Conservation (phyloP, 2,888 invertebrate genomes). For the Coelopa pilipes region DNA sequence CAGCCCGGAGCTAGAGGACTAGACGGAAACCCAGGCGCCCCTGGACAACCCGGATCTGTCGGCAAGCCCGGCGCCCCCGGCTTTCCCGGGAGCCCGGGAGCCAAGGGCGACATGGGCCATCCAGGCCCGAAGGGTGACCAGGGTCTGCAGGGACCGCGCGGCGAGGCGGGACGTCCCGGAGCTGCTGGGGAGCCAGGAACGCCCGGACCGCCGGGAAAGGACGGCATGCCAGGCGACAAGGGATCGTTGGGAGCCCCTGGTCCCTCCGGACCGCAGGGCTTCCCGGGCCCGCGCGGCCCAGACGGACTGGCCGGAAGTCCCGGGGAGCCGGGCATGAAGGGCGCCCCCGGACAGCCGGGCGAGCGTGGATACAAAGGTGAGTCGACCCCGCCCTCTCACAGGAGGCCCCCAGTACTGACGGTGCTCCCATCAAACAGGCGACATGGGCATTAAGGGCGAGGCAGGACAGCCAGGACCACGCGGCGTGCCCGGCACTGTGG, state of each 20-base stretch:
- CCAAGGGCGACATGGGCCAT: constrained; percentile 82
- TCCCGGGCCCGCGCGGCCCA: constrained; percentile 82
- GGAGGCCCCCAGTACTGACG: background rate
- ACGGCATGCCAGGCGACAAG: constrained; percentile 84
- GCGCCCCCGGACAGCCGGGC: constrained; percentile 79
- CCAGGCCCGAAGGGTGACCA: constrained; percentile 83
- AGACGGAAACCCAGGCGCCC: constrained; percentile 82
- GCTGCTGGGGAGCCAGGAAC: constrained; percentile 81
- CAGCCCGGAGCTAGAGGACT: constrained; percentile 81
- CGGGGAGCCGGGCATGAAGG: constrained; percentile 80
- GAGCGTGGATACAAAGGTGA: constrained; percentile 80
- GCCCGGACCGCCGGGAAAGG: constrained; percentile 80
- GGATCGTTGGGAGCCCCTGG: constrained; percentile 80
- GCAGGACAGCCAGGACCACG: constrained; percentile 77
- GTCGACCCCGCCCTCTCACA: background rate
- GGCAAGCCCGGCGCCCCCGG: constrained; percentile 89
- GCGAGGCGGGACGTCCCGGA: constrained; percentile 83
- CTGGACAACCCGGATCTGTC: constrained; percentile 74
- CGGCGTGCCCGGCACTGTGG: constrained; percentile 79
- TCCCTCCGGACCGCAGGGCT: constrained; percentile 81
- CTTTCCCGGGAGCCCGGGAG: constrained; percentile 81
- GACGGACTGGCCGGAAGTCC: constrained; percentile 80
- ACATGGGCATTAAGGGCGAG: constrained; percentile 81
- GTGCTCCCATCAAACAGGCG: too few species aligned
- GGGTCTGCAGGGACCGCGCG: constrained; percentile 83